A percentile compares a stretch with the other conserved stretches of the same genome.
phyloP scores from a whole-genome alignment of 2,797 vertebrate genomes.

The Hippopotamyrus pictus region DNA sequence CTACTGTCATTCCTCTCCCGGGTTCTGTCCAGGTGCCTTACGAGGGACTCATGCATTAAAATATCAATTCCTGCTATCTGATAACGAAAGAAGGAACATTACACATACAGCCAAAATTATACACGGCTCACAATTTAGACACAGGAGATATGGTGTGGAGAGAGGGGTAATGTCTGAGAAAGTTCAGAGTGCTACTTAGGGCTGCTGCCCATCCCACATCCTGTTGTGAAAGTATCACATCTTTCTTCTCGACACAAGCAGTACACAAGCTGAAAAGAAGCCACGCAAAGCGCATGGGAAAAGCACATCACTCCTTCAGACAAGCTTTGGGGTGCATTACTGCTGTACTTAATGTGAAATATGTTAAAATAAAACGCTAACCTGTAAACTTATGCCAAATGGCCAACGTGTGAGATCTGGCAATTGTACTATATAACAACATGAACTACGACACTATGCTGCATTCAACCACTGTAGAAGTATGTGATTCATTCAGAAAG shows the following conservation, averaged over 20 bases:
- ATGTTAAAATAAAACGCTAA: not conserved
- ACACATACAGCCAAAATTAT: not conserved
- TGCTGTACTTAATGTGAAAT: not conserved
- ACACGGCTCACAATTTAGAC: not conserved
- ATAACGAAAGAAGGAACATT: not conserved
- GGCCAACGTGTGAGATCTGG: not conserved
- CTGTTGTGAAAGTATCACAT: constrained; percentile 1
- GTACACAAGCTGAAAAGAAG: not conserved
- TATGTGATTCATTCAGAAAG: not conserved
- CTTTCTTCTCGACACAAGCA: not conserved
- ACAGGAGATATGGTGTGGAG: not conserved
- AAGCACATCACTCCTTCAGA: not conserved
- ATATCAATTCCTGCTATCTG: not conserved
- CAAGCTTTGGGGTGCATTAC: not conserved
- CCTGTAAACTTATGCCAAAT: not conserved
- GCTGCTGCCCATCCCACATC: not conserved
- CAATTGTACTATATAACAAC: not conserved
- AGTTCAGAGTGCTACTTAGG: not conserved
- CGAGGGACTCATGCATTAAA: not conserved
- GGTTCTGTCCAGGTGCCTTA: not conserved
- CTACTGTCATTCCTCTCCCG: not conserved
- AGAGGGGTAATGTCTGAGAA: not conserved
- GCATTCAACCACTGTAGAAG: not conserved
- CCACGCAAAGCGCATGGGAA: not conserved
- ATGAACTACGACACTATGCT: not conserved